phyloP scores from a whole-genome alignment of 1,140 invertebrate species.

The Rhagoletis pomonella region DNA sequence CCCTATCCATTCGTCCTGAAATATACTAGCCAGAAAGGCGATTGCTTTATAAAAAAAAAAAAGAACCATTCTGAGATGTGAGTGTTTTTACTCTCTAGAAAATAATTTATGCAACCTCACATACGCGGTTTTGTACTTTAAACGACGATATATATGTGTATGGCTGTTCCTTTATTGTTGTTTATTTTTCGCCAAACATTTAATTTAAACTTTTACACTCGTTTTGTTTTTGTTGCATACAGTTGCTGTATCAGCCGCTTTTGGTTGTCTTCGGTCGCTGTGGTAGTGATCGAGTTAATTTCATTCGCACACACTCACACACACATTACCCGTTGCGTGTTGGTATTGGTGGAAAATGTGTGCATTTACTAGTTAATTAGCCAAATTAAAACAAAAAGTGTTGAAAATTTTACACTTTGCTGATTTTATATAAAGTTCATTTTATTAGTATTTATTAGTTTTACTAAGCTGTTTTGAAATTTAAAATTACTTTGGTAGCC shows the following conservation, averaged over 20 bases:
- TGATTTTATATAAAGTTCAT: background rate
- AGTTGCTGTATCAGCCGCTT: too few species aligned
- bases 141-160: too few species aligned
- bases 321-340: background rate
- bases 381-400: conserved; percentile 22
- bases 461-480: too few species aligned
- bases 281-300: background rate
- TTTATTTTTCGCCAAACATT: conserved; percentile 25
- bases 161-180: background rate
- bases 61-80: too few species aligned
- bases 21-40: too few species aligned
- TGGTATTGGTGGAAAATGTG: background rate
- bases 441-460: too few species aligned
- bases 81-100: too few species aligned
- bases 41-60: too few species aligned
- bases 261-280: background rate
- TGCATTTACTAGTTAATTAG: background rate
- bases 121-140: too few species aligned
- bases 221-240: background rate
- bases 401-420: conserved; percentile 26
- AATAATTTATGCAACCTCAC: too few species aligned
- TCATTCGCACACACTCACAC: background rate
- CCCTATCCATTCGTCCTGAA: too few species aligned
- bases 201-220: conserved; percentile 19
- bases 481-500: too few species aligned